phyloP scores from a whole-genome alignment of 2,113 vertebrate genomes.

The Thryonomys swinderianus region DNA sequence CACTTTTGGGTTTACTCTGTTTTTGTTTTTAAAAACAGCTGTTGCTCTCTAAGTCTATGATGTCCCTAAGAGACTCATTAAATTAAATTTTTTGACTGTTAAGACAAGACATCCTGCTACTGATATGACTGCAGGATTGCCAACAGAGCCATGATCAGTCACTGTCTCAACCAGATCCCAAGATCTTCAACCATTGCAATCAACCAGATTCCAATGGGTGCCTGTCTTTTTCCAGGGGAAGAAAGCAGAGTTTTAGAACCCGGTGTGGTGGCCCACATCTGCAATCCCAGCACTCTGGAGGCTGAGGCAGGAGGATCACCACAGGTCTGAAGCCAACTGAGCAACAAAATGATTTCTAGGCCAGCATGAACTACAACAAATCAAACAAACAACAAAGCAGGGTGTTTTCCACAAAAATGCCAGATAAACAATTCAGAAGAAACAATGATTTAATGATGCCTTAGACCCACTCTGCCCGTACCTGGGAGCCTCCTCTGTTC shows the following conservation, averaged over 20 bases:
- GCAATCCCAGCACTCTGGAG: neutral
- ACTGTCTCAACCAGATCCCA: neutral
- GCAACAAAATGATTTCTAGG: neutral
- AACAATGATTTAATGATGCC: neutral
- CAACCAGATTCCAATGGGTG: neutral
- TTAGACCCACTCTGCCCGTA: neutral
- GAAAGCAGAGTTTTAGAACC: neutral
- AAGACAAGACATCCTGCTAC: constrained; percentile 10
- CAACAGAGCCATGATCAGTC: neutral
- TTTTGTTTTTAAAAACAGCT: neutral
- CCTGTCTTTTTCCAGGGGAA: constrained; percentile 38
- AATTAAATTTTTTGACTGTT: neutral
- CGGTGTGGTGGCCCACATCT: neutral
- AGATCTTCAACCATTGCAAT: neutral
- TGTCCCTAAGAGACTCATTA: constrained; percentile 24
- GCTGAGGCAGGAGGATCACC: neutral
- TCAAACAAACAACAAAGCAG: neutral
- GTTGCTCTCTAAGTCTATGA: constrained; percentile 25
- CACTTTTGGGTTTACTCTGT: constrained; percentile 6
- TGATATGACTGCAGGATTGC: neutral
- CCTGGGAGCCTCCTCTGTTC: neutral
- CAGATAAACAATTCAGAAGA: constrained; percentile 41
- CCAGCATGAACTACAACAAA: neutral
- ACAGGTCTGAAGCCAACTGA: neutral
- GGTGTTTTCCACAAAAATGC: neutral